Conservation (phyloP, 2,113 vertebrate species). For the Cisticola juncidis region DNA sequence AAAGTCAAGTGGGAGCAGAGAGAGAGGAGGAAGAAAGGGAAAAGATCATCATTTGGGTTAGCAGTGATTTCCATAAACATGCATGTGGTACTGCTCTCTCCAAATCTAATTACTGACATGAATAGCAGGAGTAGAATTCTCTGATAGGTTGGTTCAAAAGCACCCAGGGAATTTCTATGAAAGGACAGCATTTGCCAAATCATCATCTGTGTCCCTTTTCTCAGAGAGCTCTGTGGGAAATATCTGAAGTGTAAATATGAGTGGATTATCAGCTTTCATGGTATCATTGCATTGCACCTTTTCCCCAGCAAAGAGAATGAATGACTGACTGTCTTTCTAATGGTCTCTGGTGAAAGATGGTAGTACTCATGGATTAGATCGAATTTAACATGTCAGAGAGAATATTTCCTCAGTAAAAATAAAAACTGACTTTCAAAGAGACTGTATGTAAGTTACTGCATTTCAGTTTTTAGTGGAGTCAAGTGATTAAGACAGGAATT, state of each 20-base stretch:
- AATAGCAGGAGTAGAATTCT: constrained; percentile 30
- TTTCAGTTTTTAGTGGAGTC: background rate
- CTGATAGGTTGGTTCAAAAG: background rate
- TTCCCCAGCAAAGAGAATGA: constrained; percentile 7
- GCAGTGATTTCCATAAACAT: constrained; percentile 25
- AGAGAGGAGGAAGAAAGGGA: background rate
- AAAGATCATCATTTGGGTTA: constrained; percentile 10
- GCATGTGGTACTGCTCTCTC: background rate
- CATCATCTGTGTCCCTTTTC: constrained; percentile 2
- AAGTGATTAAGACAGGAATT: background rate
- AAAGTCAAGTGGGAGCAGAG: background rate
- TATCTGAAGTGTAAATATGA: constrained; percentile 43
- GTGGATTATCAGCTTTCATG: constrained; percentile 55
- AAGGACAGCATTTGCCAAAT: constrained; percentile 34
- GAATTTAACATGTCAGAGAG: constrained; percentile 7
- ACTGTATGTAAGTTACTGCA: background rate
- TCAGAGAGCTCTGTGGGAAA: constrained; percentile 16
- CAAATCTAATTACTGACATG: constrained; percentile 53
- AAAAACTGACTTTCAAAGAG: background rate
- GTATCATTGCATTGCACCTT: constrained; percentile 53
- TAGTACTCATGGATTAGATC: background rate
- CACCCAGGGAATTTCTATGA: constrained; percentile 15
- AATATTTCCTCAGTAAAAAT: background rate
- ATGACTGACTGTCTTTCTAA: background rate
- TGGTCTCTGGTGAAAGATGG: constrained; percentile 6